Evolutionary conservation across 2,888 invertebrate species (phyloP), one percentile per base, ranked within the genome.

Genomic region (Hydropsyche betteni): DNA sequence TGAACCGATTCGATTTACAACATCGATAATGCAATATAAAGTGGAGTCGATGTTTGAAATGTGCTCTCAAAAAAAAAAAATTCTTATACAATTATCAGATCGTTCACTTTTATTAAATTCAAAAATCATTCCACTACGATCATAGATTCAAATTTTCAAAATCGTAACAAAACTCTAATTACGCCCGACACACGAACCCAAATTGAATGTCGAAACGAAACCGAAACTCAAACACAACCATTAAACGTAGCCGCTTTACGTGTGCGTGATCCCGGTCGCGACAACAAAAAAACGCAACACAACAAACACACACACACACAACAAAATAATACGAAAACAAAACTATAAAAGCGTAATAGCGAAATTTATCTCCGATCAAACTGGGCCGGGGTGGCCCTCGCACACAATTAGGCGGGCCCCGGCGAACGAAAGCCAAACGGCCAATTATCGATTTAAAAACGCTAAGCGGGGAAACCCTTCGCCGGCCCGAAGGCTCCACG

Each of bases 391-490:
- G 64, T 24, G 34, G 12, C 34, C 50, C 55, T 16, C 24, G 50
- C 74, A 53, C 53, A 68, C 74, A 68, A 68, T 74, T 53, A 68
- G 68, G 78, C 70, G 44, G 58, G 55, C 72, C 74, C 64, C 24
- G 24, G 24, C 24, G 36, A 51, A 68, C 72, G 76, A 74, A 72
- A 74, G 55, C 69, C 70, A 55, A 74, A 72, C 69, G 75, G 79
- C 76, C 79, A 77, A 79, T 79, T 76, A 77, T 79, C 77, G 76
- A 77, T 77, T 77, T 77, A 77, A 77, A 79, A 77, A 74, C 77
- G 76, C 69, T 76, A 77, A 77, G 79, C 75, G 76, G 77, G 44
- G 77, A 77, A 79, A 77, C 79, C 78, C 77, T 77, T 75, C 70
- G 64, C 51, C 70, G 77, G 44, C 10, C 24, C 24, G 24, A 24